Percentiles rank a stretch among this genome's conserved stretches.
These are phyloP conservation scores for Drosophila setifemur DNA, from an alignment of 1,140 invertebrate genomes.

Conservation along the genomic window DNA sequence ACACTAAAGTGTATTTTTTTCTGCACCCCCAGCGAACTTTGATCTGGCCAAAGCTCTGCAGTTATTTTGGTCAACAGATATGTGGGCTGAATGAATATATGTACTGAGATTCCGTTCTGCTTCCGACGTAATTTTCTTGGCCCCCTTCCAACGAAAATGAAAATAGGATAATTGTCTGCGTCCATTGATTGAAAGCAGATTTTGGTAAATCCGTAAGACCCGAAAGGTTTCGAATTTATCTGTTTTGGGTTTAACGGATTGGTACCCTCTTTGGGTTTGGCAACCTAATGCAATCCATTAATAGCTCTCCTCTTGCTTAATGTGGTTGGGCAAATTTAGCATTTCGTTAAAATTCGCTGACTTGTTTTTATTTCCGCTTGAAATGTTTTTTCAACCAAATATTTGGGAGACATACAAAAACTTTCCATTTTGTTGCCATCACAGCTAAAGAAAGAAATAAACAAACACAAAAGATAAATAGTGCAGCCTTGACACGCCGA, in stretches of 20 bases:
- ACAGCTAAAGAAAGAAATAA: conserved; percentile 18
- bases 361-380: conserved; percentile 31
- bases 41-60: conserved; percentile 2
- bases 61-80: conserved; percentile 31
- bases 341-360: conserved; percentile 10
- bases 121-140: conserved; percentile 40
- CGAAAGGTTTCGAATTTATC: too few relatives aligned
- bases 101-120: conserved; percentile 11
- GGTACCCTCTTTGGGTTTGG: neutral
- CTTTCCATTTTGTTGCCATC: conserved; percentile 48
- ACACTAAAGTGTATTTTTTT: too few relatives aligned
- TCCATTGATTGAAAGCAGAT: conserved; percentile 27
- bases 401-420: conserved; percentile 15
- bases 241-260: neutral
- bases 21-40: conserved; percentile 18
- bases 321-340: conserved; percentile 27
- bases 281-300: conserved; percentile 2
- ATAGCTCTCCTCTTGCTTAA: conserved; percentile 19
- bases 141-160: conserved; percentile 8
- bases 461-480: neutral
- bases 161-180: conserved; percentile 9
- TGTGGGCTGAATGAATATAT: conserved; percentile 15
- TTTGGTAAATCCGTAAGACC: conserved; percentile 21
- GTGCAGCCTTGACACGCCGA: conserved; percentile 12
- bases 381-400: conserved; percentile 18